Conservation (phyloP, 2,797 vertebrate genomes). For the Holocentrus rufus region DNA sequence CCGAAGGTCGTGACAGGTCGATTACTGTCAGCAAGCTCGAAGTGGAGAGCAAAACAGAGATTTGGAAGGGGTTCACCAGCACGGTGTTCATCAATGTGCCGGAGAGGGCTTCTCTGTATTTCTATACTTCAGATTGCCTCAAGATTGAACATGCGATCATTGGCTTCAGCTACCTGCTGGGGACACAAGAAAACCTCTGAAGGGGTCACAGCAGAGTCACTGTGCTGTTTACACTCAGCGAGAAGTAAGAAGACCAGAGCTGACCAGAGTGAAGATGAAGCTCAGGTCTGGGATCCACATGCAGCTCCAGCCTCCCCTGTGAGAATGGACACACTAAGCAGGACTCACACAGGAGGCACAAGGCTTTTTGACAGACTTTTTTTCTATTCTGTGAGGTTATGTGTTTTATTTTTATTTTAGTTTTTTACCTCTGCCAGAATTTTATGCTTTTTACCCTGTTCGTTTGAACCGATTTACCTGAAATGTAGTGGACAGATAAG, state of each 20-base stretch:
- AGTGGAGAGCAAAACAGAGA: fast-evolving
- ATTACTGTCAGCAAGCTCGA: not conserved
- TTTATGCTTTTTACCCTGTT: not conserved
- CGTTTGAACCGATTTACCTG: too few relatives aligned
- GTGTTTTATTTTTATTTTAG: too few relatives aligned
- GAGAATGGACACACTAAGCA: slow-evolving; percentile 46
- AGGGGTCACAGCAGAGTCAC: not conserved
- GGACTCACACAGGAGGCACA: slow-evolving; percentile 17
- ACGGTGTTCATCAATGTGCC: slow-evolving; percentile 33
- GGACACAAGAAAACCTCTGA: slow-evolving; percentile 40
- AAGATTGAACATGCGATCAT: slow-evolving; percentile 15
- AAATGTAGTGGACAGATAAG: too few relatives aligned
- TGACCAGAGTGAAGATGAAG: not conserved
- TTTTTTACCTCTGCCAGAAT: slow-evolving; percentile 11
- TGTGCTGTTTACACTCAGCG: not conserved
- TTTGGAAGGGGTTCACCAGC: slow-evolving; percentile 55
- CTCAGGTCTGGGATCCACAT: not conserved
- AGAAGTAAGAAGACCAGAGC: not conserved
- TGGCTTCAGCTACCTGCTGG: slow-evolving; percentile 66
- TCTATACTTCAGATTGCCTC: fast-evolving
- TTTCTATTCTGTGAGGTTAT: not conserved
- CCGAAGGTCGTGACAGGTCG: too few relatives aligned
- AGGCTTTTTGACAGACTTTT: not conserved
- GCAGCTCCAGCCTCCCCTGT: not conserved
- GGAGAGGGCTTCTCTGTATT: slow-evolving; percentile 16